These are phyloP conservation scores for Odontophorus gujanensis DNA, from an alignment of 2,113 vertebrate genomes.

Conservation along the genomic window DNA sequence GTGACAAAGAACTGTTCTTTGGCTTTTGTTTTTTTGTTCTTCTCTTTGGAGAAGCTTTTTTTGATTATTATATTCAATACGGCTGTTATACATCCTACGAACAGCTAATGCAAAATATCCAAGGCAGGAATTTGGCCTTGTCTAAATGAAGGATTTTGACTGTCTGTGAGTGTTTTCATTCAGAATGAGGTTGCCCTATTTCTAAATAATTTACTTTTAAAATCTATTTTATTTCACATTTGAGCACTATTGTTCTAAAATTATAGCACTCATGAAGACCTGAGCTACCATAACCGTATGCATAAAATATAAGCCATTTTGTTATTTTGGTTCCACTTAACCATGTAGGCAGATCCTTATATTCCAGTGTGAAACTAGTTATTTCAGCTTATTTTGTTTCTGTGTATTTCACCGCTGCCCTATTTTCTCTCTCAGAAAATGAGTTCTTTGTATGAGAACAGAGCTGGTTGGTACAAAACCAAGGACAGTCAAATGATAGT, in stretches of 20 bases:
- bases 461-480: slow-evolving; percentile 43
- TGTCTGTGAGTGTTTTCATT: background rate
- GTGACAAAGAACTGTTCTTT: background rate
- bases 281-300: background rate
- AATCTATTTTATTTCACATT: background rate
- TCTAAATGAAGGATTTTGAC: background rate
- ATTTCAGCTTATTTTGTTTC: slow-evolving; percentile 36
- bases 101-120: slow-evolving; percentile 7
- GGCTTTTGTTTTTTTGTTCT: too few relatives aligned
- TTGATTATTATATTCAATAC: background rate
- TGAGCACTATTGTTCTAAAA: slow-evolving; percentile 11
- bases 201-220: background rate
- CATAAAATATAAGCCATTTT: background rate
- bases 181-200: background rate
- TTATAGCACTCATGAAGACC: background rate
- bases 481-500: slow-evolving; percentile 34
- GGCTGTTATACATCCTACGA: background rate
- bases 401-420: slow-evolving; percentile 18
- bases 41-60: background rate
- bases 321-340: slow-evolving; percentile 54
- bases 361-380: background rate
- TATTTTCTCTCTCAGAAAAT: slow-evolving; percentile 40
- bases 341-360: slow-evolving; percentile 4
- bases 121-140: slow-evolving; percentile 8
- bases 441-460: background rate